Base-by-base conservation (phyloP, 2,888 invertebrate genomes). In the Neoscelio sp. region DNA sequence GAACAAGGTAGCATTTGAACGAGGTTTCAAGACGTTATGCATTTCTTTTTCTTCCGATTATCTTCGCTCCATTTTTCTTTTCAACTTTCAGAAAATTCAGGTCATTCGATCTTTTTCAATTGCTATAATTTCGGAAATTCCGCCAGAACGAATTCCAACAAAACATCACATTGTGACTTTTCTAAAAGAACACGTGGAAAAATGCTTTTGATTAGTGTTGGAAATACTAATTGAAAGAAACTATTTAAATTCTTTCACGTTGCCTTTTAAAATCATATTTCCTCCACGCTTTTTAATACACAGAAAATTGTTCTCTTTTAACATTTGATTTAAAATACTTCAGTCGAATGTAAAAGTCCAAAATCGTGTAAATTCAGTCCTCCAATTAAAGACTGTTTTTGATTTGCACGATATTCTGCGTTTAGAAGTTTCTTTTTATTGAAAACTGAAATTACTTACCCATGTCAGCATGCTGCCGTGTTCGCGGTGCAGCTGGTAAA, bases 391-490 rank as follows among this genome's bases (percentile, higher is more conserved):
- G 7, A 10, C 23, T 13, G 13, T 13, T 10, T 12, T 35, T 35
- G 35, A 35, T 12, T 12, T 10, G 12, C 8, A 44, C 1, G 4
- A 18, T 6, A n/a, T 15, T 44, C 7, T 18, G 44, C 17, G 18
- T 2, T 17, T 15, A 44, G 38, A 6, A 10, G 5, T 12, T 10
- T 38, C 1, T 12, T 38, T 38, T 23, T 4, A 23, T 4, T 4
- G 6, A 23, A 23, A 23, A 12, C 2, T 33, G n/a, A 67, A 76
- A 38, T 4, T 3, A 73, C 89, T 89, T 82, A 88, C 89, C 88
- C 85, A 84, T 70, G 78, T 81, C 81, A 82, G 83, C 88, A 88
- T 89, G 73, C 83, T 83, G 80, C 77, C 78, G 80, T 83, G 81
- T 83, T 85, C 82, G 80, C 80, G 84, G 71, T 82, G 80, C 82